phyloP scores from a whole-genome alignment of 2,797 vertebrate genomes.

The Tamandua tetradactyla region DNA sequence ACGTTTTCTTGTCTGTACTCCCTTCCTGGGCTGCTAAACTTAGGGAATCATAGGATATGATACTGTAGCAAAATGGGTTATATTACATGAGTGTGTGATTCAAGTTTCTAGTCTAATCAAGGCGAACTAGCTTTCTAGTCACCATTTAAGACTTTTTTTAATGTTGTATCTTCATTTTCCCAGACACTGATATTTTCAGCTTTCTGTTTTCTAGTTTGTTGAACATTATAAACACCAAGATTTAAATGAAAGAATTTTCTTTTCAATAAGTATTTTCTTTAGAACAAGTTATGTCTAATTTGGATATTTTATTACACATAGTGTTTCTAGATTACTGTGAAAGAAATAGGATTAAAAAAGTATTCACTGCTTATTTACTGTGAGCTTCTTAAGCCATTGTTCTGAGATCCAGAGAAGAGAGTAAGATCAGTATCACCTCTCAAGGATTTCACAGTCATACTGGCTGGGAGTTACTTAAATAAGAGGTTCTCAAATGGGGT shows the following conservation, averaged over 20 bases:
- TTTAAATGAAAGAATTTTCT: neutral
- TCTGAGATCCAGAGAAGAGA: neutral
- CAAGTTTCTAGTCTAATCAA: neutral
- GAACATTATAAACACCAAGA: neutral
- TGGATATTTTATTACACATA: neutral
- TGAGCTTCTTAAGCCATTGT: neutral
- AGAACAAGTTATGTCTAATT: neutral
- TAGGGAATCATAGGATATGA: neutral
- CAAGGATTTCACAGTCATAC: neutral
- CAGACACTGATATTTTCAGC: neutral
- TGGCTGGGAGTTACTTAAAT: neutral
- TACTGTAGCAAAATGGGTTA: neutral
- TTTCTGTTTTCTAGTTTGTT: neutral
- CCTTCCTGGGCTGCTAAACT: neutral
- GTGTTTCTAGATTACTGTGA: neutral
- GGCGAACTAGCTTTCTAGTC: neutral
- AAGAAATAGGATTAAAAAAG: slow-evolving; percentile 8
- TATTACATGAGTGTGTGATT: neutral
- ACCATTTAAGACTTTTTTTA: neutral
- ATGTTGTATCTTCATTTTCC: neutral
- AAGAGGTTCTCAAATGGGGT: neutral
- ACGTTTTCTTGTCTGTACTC: neutral
- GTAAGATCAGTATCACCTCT: neutral
- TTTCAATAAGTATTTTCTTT: neutral
- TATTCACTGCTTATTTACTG: neutral